These are phyloP conservation scores for Proisotoma minuta DNA, from an alignment of 2,888 invertebrate genomes.

Conservation along the genomic window DNA sequence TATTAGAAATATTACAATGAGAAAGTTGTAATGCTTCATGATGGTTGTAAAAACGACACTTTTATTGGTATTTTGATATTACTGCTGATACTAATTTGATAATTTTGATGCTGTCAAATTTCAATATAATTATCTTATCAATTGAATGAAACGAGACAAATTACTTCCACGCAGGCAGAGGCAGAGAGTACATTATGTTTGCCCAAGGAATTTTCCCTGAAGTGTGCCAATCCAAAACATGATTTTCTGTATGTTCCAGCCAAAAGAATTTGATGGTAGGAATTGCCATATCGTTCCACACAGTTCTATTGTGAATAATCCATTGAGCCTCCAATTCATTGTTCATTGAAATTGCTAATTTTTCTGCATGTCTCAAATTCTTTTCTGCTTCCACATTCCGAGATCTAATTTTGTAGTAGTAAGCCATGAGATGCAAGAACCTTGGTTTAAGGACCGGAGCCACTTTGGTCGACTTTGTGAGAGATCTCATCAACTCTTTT, in stretches of 20 bases:
- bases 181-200: slow-evolving; percentile 42
- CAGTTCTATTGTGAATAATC: slow-evolving; percentile 40
- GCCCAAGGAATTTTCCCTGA: slow-evolving; percentile 39
- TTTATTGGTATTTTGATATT: no score
- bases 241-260: slow-evolving; percentile 41
- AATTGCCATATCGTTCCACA: slow-evolving; percentile 39
- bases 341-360: slow-evolving; percentile 25
- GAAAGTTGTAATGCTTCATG: no score
- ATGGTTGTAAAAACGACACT: no score
- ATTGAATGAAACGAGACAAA: no score
- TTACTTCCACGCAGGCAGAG: slow-evolving; percentile 39
- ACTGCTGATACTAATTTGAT: no score
- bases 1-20: no score
- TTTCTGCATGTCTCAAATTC: slow-evolving; percentile 31
- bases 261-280: slow-evolving; percentile 42
- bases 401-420: slow-evolving; percentile 37
- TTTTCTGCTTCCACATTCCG: slow-evolving; percentile 32
- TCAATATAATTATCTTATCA: no score
- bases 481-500: slow-evolving; percentile 27
- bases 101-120: no score
- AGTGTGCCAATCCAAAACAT: slow-evolving; percentile 39
- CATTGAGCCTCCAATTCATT: slow-evolving; percentile 43
- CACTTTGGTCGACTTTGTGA: slow-evolving; percentile 24
- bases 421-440: slow-evolving; percentile 38
- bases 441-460: slow-evolving; percentile 34